These are phyloP conservation scores for Iphiclides podalirius DNA, from an alignment of 2,888 invertebrate genomes.

Conservation along the genomic window DNA sequence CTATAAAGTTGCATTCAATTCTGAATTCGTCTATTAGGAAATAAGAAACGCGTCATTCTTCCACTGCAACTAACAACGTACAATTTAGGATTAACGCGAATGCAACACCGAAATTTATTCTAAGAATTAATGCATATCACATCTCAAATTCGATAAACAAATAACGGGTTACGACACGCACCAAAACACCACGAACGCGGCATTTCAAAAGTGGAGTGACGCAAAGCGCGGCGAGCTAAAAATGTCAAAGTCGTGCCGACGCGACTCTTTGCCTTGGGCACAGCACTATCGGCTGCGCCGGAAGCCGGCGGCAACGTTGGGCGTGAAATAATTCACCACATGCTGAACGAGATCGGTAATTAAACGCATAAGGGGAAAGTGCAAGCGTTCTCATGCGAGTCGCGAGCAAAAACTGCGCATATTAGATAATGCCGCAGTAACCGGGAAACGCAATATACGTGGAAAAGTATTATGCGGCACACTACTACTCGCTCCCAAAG, in stretches of 20 bases:
- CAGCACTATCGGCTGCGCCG: conserved; percentile 45
- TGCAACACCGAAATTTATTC: too few species aligned
- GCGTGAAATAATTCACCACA: conserved; percentile 70
- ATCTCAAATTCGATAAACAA: conserved; percentile 5
- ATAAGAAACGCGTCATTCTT: too few species aligned
- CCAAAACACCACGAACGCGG: conserved; percentile 38
- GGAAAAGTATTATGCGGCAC: conserved; percentile 32
- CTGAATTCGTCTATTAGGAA: too few species aligned
- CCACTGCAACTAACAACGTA: too few species aligned
- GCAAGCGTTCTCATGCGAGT: conserved; percentile 70
- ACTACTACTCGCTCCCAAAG: conserved; percentile 37
- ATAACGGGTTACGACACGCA: conserved; percentile 47
- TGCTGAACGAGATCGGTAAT: conserved; percentile 70
- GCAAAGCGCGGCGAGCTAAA: conserved; percentile 59
- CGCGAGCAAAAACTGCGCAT: conserved; percentile 44
- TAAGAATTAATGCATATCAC: neutral
- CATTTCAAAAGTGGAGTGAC: conserved; percentile 60
- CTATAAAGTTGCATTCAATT: too few species aligned
- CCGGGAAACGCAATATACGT: conserved; percentile 32
- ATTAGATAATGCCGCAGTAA: conserved; percentile 38
- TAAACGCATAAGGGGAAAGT: conserved; percentile 68
- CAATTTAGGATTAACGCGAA: too few species aligned
- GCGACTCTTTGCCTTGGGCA: conserved; percentile 55
- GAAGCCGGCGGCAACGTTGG: conserved; percentile 51
- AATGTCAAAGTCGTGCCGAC: conserved; percentile 72